A percentile compares a stretch with the other conserved stretches of the same genome.
Conservation (phyloP, 2,797 vertebrate genomes). For the Catostomus latipinnis region DNA sequence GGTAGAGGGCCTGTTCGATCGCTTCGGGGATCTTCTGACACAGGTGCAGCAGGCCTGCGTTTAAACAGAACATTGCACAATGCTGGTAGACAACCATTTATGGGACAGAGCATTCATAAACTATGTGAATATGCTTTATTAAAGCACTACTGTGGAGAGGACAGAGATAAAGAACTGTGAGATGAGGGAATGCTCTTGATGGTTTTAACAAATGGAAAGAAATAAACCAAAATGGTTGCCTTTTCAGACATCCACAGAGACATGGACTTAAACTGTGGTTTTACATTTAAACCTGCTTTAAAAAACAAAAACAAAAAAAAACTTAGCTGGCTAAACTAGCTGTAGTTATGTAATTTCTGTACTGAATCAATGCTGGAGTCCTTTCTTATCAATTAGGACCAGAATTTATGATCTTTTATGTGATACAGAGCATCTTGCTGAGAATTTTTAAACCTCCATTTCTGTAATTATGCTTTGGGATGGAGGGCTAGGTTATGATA, state of each 20-base stretch:
- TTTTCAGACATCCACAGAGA: constrained; percentile 63
- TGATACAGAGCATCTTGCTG: constrained; percentile 73
- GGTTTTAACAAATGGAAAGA: constrained; percentile 42
- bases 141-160: constrained; percentile 70
- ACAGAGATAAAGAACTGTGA: constrained; percentile 15
- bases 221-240: constrained; percentile 16
- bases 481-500: constrained; percentile 61
- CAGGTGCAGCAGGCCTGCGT: constrained; percentile 96
- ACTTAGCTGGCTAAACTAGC: constrained; percentile 64
- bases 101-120: neutral
- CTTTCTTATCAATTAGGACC: constrained; percentile 79
- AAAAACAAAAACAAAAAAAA: constrained; percentile 63
- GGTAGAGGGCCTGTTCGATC: constrained; percentile 97
- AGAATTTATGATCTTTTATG: constrained; percentile 68
- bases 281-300: constrained; percentile 67
- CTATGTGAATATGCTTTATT: constrained; percentile 28
- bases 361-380: neutral
- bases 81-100: constrained; percentile 21
- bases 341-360: constrained; percentile 67
- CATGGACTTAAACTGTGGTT: constrained; percentile 62
- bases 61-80: constrained; percentile 68
- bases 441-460: constrained; percentile 77
- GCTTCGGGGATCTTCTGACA: constrained; percentile 96
- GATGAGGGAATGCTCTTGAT: constrained; percentile 56
- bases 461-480: constrained; percentile 63